These are phyloP conservation scores for Ariopsis seemanni DNA, from an alignment of 2,113 vertebrate genomes.

Conservation along the genomic window DNA sequence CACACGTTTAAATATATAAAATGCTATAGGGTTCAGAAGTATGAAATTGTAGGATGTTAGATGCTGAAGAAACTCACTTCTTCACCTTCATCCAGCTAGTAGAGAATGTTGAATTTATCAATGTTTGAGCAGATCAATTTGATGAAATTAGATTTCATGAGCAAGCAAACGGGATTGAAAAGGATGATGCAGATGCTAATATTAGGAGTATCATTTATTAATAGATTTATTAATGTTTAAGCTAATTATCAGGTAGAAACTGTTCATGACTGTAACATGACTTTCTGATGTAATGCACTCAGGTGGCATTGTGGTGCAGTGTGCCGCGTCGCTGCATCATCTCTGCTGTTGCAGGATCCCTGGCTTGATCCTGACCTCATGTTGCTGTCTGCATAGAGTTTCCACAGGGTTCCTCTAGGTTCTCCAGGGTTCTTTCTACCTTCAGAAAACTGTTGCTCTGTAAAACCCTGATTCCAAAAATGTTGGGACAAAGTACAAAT, in stretches of 20 bases:
- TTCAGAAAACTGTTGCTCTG: neutral
- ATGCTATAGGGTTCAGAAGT: neutral
- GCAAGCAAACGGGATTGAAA: neutral
- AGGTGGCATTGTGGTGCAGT: neutral
- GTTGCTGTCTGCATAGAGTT: neutral
- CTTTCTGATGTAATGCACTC: neutral
- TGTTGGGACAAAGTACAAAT: no score
- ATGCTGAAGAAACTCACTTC: neutral
- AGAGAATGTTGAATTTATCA: neutral
- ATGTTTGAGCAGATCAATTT: neutral
- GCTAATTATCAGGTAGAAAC: neutral
- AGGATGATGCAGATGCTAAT: neutral
- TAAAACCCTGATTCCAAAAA: neutral
- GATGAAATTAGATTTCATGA: neutral
- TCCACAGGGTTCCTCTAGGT: neutral
- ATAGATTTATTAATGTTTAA: neutral
- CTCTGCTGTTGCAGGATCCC: neutral
- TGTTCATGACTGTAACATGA: neutral
- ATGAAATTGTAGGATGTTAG: neutral
- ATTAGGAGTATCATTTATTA: neutral
- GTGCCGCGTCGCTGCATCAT: neutral
- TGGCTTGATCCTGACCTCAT: neutral
- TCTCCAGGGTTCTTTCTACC: neutral
- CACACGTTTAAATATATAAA: slow-evolving; percentile 13
- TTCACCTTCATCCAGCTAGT: neutral